Base-by-base conservation (phyloP, 1,140 invertebrate genomes). In the Drosophila burlai region DNA sequence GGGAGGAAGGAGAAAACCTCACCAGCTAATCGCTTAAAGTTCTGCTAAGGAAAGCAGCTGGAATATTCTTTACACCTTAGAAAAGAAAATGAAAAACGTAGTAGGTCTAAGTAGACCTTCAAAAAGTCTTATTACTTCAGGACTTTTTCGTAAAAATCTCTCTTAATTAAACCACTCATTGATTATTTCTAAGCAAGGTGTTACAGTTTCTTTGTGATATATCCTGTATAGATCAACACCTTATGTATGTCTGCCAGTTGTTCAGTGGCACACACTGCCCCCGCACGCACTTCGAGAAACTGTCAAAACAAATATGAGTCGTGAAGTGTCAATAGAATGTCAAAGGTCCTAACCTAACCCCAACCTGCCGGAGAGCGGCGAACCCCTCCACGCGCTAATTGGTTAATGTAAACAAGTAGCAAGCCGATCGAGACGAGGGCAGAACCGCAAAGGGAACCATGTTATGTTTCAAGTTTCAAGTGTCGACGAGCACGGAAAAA, bases 281-380 rank as follows among this genome's bases (percentile, higher is more conserved):
- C 75, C 50, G 26, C n/a, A 59, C 73, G 54, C 46, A 63, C 50
- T 45, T 59, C 5, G 52, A 40, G 58, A 43, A 64, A 65, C 71
- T 84, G 81, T 81, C 81, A 90, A 84, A 89, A 78, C 85, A 89
- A 90, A 89, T 82, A 90, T 82, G 81, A 84, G 79, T 80, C 81
- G 66, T 50, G 72, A 85, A 46, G 80, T 87, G 83, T 87, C 83
- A 87, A 75, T 60, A 75, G 78, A 80, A 80, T 90, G 84, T 90
- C 81, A 89, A 84, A 89, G 84, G 84, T 79, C 65, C 54, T 80
- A 79, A 68, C 83, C 80, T 24, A 24, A 26, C 26, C 29, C 52
- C 58, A 64, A 66, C 59, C 46, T 65, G 59, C 15, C 18, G 24
- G 36, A 40, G 43, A 34, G 4, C 34, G 29, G 34, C 8, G 34